Percentiles rank a stretch among this genome's conserved stretches.
These are phyloP conservation scores for Molorchus minor DNA, from an alignment of 2,888 invertebrate genomes.

Conservation along the genomic window DNA sequence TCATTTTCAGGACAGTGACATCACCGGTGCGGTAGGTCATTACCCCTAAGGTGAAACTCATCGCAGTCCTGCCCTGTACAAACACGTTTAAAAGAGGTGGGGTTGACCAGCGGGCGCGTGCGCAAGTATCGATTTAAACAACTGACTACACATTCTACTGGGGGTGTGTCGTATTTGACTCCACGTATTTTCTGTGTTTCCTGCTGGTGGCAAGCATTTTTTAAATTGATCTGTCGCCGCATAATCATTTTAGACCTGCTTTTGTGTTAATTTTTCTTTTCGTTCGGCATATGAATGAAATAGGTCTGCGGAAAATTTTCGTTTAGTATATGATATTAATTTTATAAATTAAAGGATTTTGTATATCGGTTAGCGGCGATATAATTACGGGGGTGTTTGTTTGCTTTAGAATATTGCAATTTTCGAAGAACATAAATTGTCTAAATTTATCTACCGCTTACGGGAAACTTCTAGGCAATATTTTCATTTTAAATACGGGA, in stretches of 20 bases:
- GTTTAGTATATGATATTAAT: neutral
- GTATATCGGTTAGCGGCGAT: too few relatives aligned
- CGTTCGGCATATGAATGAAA: constrained; percentile 20
- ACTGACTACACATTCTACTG: constrained; percentile 46
- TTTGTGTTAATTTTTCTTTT: constrained; percentile 22
- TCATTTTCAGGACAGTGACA: too few relatives aligned
- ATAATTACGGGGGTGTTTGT: too few relatives aligned
- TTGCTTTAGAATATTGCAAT: too few relatives aligned
- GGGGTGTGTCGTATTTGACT: constrained; percentile 51
- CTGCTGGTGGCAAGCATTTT: constrained; percentile 28
- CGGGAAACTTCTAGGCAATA: too few relatives aligned
- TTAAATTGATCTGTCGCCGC: constrained; percentile 12
- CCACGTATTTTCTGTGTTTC: constrained; percentile 38
- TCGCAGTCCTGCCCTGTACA: constrained; percentile 5
- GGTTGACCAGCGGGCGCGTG: constrained; percentile 45
- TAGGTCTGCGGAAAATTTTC: neutral
- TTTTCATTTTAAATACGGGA: too few relatives aligned
- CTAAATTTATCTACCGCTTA: too few relatives aligned
- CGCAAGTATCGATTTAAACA: constrained; percentile 51
- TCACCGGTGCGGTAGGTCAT: constrained; percentile 13
- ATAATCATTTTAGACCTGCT: constrained; percentile 18
- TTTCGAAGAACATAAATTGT: too few relatives aligned
- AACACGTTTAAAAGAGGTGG: constrained; percentile 38
- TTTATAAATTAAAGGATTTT: neutral
- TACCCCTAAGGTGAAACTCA: neutral